Evolutionary conservation across 2,888 invertebrate genomes (phyloP).

Genomic region (Stenolophus ochropezus): DNA sequence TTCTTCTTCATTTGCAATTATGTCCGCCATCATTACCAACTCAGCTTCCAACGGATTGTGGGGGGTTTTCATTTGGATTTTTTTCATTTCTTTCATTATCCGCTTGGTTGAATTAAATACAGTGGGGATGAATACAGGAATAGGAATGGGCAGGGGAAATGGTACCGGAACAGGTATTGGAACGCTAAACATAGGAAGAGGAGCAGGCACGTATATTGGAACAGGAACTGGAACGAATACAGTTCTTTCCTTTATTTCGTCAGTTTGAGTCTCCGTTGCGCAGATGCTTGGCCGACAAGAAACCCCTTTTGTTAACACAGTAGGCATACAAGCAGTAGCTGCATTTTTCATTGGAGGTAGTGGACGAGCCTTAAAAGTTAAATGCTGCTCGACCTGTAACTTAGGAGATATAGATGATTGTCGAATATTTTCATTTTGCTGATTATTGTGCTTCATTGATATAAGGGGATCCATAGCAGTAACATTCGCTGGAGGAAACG

Average conservation of each 20-base stretch:
- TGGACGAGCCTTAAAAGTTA: slow-evolving; percentile 84
- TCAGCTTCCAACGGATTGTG: neutral
- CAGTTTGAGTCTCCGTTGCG: slow-evolving; percentile 81
- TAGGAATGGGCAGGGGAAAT: slow-evolving; percentile 87
- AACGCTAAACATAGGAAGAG: slow-evolving; percentile 87
- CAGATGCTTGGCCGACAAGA: slow-evolving; percentile 82
- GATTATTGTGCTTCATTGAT: neutral
- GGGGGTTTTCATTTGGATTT: slow-evolving; percentile 75
- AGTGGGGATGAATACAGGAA: slow-evolving; percentile 91
- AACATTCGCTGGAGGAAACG: neutral
- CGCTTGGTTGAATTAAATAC: slow-evolving; percentile 86
- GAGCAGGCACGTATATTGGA: slow-evolving; percentile 88
- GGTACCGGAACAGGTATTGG: slow-evolving; percentile 89
- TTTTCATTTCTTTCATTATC: slow-evolving; percentile 75
- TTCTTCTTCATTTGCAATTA: neutral
- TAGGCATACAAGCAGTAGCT: slow-evolving; percentile 83
- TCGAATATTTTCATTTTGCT: too few species aligned
- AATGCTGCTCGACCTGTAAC: neutral
- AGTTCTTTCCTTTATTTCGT: slow-evolving; percentile 76
- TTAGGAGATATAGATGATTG: slow-evolving; percentile 71
- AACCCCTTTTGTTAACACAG: slow-evolving; percentile 83
- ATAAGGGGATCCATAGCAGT: too few species aligned
- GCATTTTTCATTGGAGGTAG: slow-evolving; percentile 85
- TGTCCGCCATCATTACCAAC: neutral
- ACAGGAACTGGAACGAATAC: slow-evolving; percentile 87